Evolutionary conservation across 2,888 invertebrate species (phyloP).

Genomic region (Parthenolecanium corni): DNA sequence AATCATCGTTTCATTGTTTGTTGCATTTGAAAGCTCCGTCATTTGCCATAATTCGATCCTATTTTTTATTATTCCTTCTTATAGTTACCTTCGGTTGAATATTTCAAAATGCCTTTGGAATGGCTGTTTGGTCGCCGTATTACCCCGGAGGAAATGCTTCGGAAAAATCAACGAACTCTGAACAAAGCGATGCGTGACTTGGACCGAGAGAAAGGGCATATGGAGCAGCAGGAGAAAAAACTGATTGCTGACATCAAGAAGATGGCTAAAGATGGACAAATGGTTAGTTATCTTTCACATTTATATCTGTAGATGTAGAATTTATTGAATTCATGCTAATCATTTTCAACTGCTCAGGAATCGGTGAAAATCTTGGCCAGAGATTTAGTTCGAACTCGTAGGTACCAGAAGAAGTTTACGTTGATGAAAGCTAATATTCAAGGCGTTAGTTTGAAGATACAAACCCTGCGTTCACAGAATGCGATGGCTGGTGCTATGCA

Average conservation of each 20-base stretch:
- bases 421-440: constrained; percentile 99
- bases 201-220: constrained; percentile 82
- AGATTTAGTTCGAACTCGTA: constrained; percentile 89
- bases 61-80: too few relatives aligned
- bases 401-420: constrained; percentile 96
- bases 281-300: constrained; percentile 49
- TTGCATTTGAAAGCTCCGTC: too few relatives aligned
- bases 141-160: constrained; percentile 94
- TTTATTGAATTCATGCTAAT: not conserved
- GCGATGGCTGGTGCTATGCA: constrained; percentile 99
- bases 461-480: constrained; percentile 93
- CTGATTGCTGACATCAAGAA: constrained; percentile 96
- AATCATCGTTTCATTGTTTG: too few relatives aligned
- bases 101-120: constrained; percentile 54
- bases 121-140: constrained; percentile 94
- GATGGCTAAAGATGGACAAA: constrained; percentile 96
- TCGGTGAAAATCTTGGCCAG: constrained; percentile 99
- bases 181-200: constrained; percentile 97
- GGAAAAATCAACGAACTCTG: constrained; percentile 94
- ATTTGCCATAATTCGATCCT: too few relatives aligned
- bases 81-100: too few relatives aligned
- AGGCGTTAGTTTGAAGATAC: constrained; percentile 92
- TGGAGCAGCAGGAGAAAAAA: constrained; percentile 99
- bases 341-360: constrained; percentile 51
- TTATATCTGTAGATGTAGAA: too few relatives aligned